Percentiles rank a stretch among this genome's conserved stretches.
Evolutionary conservation across 2,888 invertebrate genomes (phyloP).

Genomic region (Acanthoscelides obtectus): DNA sequence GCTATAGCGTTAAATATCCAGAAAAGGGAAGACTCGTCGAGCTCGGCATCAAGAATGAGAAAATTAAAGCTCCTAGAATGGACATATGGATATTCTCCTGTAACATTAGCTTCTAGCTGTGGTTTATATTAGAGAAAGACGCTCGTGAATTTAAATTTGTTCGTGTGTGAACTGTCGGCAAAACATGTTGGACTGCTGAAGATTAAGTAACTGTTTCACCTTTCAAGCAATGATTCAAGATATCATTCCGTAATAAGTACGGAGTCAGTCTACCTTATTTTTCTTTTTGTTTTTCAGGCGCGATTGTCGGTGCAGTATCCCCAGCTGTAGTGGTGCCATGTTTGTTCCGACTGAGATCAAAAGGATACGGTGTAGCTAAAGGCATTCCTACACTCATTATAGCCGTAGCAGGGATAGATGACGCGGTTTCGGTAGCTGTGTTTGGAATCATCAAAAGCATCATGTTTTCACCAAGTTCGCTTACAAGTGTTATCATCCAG

Average conservation of each 20-base stretch:
- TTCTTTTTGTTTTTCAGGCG: conserved; percentile 42
- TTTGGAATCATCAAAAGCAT: conserved; percentile 87
- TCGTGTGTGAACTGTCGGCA: too few species aligned
- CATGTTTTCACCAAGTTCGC: conserved; percentile 75
- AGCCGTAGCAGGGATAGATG: conserved; percentile 92
- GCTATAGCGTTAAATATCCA: too few species aligned
- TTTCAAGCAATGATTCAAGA: background rate
- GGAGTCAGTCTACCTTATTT: too few species aligned
- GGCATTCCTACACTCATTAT: conserved; percentile 95
- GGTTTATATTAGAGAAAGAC: too few species aligned
- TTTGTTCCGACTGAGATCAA: conserved; percentile 76
- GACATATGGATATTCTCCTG: too few species aligned
- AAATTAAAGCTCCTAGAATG: too few species aligned
- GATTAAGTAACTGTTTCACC: background rate
- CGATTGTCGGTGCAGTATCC: conserved; percentile 87
- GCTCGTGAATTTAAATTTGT: too few species aligned
- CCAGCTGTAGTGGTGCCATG: conserved; percentile 96
- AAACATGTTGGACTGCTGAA: too few species aligned
- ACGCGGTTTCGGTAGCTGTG: conserved; percentile 90
- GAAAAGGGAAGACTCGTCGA: too few species aligned
- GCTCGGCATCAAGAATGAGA: too few species aligned
- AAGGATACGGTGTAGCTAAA: conserved; percentile 89
- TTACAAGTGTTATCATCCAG: conserved; percentile 64
- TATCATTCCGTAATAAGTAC: background rate
- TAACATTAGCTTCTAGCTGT: too few species aligned